These are phyloP conservation scores for Cotesia typhae DNA, from an alignment of 1,140 invertebrate genomes.

Conservation along the genomic window DNA sequence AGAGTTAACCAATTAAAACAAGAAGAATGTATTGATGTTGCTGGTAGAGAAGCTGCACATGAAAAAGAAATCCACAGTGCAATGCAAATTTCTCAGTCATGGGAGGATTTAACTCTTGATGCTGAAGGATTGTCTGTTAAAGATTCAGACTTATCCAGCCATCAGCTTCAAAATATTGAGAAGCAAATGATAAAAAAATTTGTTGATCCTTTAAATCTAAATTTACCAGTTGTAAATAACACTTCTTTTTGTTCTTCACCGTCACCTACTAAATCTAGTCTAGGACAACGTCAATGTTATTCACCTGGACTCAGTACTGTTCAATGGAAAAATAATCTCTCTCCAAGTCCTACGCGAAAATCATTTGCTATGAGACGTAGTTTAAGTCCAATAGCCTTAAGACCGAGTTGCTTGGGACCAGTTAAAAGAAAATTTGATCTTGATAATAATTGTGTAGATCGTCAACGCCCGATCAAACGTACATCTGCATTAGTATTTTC, in stretches of 20 bases:
- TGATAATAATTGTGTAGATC: conserved; percentile 69
- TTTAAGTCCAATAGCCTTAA: conserved; percentile 83
- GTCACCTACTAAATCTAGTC: conserved; percentile 70
- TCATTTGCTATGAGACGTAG: conserved; percentile 81
- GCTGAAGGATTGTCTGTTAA: conserved; percentile 67
- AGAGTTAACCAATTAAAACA: conserved; percentile 85
- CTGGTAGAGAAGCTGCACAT: conserved; percentile 85
- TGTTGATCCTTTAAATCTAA: conserved; percentile 61
- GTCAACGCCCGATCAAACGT: conserved; percentile 69
- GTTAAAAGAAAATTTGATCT: conserved; percentile 84
- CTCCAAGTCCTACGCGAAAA: conserved; percentile 84
- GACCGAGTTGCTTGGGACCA: conserved; percentile 69
- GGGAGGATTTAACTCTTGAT: conserved; percentile 85
- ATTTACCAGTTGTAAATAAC: conserved; percentile 55
- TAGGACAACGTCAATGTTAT: conserved; percentile 71
- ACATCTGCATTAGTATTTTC: conserved; percentile 60
- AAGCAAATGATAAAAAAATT: conserved; percentile 56
- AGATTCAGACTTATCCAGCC: conserved; percentile 58
- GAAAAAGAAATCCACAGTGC: conserved; percentile 87
- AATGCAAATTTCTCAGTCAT: conserved; percentile 90
- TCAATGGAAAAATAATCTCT: conserved; percentile 70
- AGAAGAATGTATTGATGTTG: conserved; percentile 86
- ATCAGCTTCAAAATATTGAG: conserved; percentile 57
- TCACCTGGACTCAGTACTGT: conserved; percentile 71
- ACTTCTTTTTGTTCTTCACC: conserved; percentile 71